Percentiles rank a stretch among this genome's conserved stretches.
Conservation (phyloP, 2,888 invertebrate species). For the Dyspetes luteomarginatus region DNA sequence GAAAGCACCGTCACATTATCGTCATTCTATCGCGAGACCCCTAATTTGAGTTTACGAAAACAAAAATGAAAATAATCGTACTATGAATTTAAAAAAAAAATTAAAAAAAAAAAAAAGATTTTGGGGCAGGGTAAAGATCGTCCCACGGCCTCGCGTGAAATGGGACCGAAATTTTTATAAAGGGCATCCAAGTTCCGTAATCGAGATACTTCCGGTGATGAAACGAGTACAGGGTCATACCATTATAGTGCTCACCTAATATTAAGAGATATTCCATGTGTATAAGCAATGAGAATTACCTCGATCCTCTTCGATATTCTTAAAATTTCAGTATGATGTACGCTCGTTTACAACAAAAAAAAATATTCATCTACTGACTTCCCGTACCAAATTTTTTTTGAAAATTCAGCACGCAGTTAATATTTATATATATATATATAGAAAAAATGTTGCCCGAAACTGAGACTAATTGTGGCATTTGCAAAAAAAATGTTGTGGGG, state of each 20-base stretch:
- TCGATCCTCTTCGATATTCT: no score
- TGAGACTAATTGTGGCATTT: no score
- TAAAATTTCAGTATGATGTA: no score
- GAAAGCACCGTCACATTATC: slow-evolving; percentile 6
- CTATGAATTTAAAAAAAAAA: no score
- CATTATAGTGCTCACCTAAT: neutral
- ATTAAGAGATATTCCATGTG: neutral
- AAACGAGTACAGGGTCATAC: neutral
- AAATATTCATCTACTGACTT: no score
- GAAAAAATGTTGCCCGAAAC: no score
- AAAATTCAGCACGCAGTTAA: no score
- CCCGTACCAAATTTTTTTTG: no score
- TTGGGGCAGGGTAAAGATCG: slow-evolving; percentile 20
- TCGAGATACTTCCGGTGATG: slow-evolving; percentile 52
- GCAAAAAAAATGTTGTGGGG: no score
- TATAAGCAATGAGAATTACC: no score
- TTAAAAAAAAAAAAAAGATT: slow-evolving; percentile 17
- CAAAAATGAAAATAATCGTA: slow-evolving; percentile 37
- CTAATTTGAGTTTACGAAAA: slow-evolving; percentile 54
- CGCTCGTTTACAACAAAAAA: no score
- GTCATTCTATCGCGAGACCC: slow-evolving; percentile 30
- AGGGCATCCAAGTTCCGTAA: slow-evolving; percentile 16
- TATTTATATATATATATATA: no score
- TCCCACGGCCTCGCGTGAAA: slow-evolving; percentile 44
- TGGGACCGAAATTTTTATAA: slow-evolving; percentile 48